phyloP scores from a whole-genome alignment of 1,140 invertebrate species.

The Eufriesea mexicana region DNA sequence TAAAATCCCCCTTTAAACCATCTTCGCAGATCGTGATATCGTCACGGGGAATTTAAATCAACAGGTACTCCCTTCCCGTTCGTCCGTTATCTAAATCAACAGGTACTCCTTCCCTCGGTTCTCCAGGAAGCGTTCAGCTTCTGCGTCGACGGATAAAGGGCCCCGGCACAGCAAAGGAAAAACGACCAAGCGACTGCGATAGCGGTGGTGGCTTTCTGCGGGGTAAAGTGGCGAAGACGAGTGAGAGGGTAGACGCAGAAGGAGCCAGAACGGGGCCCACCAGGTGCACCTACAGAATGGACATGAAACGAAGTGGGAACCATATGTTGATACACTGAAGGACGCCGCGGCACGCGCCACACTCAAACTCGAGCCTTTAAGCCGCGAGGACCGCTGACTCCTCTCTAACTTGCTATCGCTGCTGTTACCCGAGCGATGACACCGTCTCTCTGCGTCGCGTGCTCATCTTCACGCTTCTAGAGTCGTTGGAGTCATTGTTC shows the following conservation, averaged over 20 bases:
- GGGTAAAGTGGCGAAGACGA: constrained; percentile 32
- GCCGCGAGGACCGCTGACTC: constrained; percentile 67
- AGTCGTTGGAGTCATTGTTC: too few species aligned
- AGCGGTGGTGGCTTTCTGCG: constrained; percentile 20
- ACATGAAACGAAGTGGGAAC: constrained; percentile 78
- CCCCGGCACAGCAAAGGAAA: background rate
- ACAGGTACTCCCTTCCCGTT: background rate
- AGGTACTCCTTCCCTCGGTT: constrained; percentile 6
- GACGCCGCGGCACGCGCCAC: constrained; percentile 79
- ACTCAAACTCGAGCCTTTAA: constrained; percentile 77
- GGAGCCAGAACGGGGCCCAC: constrained; percentile 60
- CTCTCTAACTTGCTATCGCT: constrained; percentile 1
- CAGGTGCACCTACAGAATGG: constrained; percentile 80
- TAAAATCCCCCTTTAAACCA: background rate
- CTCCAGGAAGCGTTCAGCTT: constrained; percentile 18
- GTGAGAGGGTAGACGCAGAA: constrained; percentile 60
- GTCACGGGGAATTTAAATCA: background rate
- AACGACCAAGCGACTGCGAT: background rate
- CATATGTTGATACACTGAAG: constrained; percentile 80
- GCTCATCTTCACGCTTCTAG: too few species aligned
- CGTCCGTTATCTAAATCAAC: constrained; percentile 39
- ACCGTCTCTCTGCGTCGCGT: background rate
- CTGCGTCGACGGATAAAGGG: background rate
- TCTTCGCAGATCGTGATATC: background rate
- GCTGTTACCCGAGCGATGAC: background rate